Evolutionary conservation across 2,888 invertebrate species (phyloP), one percentile per base, ranked within the genome.

Genomic region (Melolontha melolontha): DNA sequence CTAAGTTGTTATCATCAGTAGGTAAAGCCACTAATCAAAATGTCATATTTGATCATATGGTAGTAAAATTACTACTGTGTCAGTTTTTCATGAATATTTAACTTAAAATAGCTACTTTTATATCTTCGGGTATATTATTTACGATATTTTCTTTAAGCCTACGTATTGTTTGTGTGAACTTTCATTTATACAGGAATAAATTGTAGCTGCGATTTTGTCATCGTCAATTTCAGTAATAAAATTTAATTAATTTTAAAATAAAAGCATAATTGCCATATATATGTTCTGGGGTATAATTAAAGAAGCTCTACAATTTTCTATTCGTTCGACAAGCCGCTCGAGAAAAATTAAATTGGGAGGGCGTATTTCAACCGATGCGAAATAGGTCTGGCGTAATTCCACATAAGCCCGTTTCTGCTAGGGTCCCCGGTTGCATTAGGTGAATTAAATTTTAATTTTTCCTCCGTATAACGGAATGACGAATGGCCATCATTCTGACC

Each of bases 371-470:
- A 16, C 39, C 34, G 34, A 62, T 47, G 16, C 29, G 47, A 14
- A 47, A 29, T 11, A 17, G n/a, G 29, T 14, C 59, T 29, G 59
- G 16, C 17, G 14, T 62, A 62, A 62, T 62, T 62, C 59, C 47
- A 16, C 7, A 6, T 57, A 49, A 62, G 34, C 59, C 29, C 34
- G 12, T 8, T 62, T 39, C 47, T 17, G 17, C 1, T 34, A 10
- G 22, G 22, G 49, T 22, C 29, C 14, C 59, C 16, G 17, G 49
- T 49, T 62, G 47, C 59, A 62, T 62, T 62, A 62, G 59, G 44
- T 29, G 49, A 62, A 62, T 62, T 62, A 62, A 62, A 62, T 62
- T 59, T 59, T 59, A 59, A 59, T 59, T 62, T 62, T 62, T 47
- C 44, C 47, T 47, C 47, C 59, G 47, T 47, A 47, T 34, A 49